Conservation (phyloP, 2,113 vertebrate species). For the Lampris incognitus region DNA sequence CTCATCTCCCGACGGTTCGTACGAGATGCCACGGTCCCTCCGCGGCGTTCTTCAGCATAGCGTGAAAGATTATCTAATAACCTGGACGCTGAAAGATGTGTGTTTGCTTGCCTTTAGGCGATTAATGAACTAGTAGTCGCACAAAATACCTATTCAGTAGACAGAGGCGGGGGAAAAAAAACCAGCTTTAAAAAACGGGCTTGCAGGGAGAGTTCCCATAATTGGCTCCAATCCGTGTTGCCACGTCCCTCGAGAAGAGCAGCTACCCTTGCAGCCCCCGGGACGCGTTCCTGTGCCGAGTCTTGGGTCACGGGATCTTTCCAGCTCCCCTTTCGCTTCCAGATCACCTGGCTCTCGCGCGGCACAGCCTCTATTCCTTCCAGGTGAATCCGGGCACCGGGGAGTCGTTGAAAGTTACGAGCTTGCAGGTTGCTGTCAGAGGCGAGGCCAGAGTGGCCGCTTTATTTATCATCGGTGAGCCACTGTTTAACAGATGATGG, state of each 20-base stretch:
- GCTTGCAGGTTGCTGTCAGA: conserved; percentile 58
- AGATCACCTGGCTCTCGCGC: neutral
- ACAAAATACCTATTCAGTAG: conserved; percentile 48
- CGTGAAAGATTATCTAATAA: conserved; percentile 47
- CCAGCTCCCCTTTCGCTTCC: conserved; percentile 17
- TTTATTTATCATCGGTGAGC: conserved; percentile 56
- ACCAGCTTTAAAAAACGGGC: conserved; percentile 2
- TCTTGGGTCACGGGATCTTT: conserved; percentile 31
- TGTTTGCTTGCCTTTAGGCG: conserved; percentile 46
- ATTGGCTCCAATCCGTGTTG: conserved; percentile 57
- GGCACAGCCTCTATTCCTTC: conserved; percentile 16
- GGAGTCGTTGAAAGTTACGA: conserved; percentile 68
- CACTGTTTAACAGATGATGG: conserved; percentile 46
- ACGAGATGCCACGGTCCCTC: conserved; percentile 15
- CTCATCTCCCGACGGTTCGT: conserved; percentile 23
- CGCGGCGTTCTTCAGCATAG: conserved; percentile 34
- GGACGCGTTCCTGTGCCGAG: conserved; percentile 4
- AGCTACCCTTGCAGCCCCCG: conserved; percentile 25
- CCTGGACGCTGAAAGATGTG: conserved; percentile 36
- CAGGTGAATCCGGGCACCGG: conserved; percentile 27
- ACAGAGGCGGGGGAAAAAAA: conserved; percentile 11
- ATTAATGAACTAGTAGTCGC: conserved; percentile 42
- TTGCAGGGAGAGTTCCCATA: conserved; percentile 46
- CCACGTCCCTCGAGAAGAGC: conserved; percentile 23
- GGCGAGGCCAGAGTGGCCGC: conserved; percentile 63